These are phyloP conservation scores for Ispidina lecontei DNA, from an alignment of 2,797 vertebrate genomes.

Conservation along the genomic window DNA sequence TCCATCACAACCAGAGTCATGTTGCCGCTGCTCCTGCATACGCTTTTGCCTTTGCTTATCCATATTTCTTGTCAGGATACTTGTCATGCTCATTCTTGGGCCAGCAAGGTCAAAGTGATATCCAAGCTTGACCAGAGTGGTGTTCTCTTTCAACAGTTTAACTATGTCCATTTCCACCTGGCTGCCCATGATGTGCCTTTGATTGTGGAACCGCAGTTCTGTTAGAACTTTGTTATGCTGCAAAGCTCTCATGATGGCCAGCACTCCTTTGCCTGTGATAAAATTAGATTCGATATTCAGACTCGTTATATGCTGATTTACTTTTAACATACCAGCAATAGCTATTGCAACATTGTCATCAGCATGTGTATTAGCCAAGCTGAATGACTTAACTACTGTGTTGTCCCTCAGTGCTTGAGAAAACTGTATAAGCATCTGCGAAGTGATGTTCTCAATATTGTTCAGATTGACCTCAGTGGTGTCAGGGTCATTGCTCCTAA, in stretches of 20 bases:
- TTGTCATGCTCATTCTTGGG: slow-evolving; percentile 96
- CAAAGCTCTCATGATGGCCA: slow-evolving; percentile 91
- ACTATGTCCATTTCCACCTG: slow-evolving; percentile 98
- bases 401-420: slow-evolving; percentile 89
- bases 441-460: slow-evolving; percentile 92
- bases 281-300: slow-evolving; percentile 97
- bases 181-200: slow-evolving; percentile 91
- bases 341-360: slow-evolving; percentile 90
- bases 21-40: slow-evolving; percentile 88
- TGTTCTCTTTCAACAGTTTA: slow-evolving; percentile 91
- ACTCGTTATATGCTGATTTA: slow-evolving; percentile 87
- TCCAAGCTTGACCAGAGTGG: slow-evolving; percentile 90
- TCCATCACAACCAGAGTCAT: slow-evolving; percentile 73
- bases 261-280: slow-evolving; percentile 91
- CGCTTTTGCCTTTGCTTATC: slow-evolving; percentile 95
- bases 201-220: slow-evolving; percentile 96
- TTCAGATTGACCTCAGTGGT: slow-evolving; percentile 94
- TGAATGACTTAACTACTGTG: slow-evolving; percentile 87
- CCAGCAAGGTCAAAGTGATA: slow-evolving; percentile 97
- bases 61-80: slow-evolving; percentile 95
- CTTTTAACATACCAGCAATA: slow-evolving; percentile 88
- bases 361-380: slow-evolving; percentile 91
- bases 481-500: slow-evolving; percentile 85
- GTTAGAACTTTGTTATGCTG: slow-evolving; percentile 86
- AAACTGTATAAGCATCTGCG: slow-evolving; percentile 88